Evolutionary conservation across 2,888 invertebrate genomes (phyloP).

Genomic region (Amiota minor): DNA sequence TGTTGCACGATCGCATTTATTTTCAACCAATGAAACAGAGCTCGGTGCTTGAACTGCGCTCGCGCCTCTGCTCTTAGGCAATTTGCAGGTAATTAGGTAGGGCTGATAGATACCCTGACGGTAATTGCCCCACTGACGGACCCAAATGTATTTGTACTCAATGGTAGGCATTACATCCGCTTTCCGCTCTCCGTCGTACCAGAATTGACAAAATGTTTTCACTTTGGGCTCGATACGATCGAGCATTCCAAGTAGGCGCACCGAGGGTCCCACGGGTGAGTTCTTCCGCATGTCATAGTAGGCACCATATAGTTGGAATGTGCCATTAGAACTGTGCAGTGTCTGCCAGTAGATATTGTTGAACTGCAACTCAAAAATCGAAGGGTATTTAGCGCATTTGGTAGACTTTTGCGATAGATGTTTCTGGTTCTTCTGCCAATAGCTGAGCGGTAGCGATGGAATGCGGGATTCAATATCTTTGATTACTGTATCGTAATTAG

Average conservation of each 20-base stretch:
- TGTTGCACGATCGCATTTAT: constrained; percentile 87
- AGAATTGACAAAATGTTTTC: constrained; percentile 88
- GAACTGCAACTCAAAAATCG: constrained; percentile 91
- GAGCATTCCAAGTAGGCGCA: constrained; percentile 90
- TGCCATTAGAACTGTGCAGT: constrained; percentile 85
- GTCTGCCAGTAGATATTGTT: constrained; percentile 96
- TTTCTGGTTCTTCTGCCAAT: constrained; percentile 88
- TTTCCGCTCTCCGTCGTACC: constrained; percentile 89
- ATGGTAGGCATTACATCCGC: constrained; percentile 87
- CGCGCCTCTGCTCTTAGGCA: constrained; percentile 81
- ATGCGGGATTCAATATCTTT: constrained; percentile 85
- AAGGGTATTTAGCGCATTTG: constrained; percentile 88
- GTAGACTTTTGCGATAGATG: constrained; percentile 76
- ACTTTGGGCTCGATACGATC: constrained; percentile 89
- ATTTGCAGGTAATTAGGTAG: constrained; percentile 89
- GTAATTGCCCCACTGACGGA: constrained; percentile 94
- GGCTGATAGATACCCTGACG: constrained; percentile 93
- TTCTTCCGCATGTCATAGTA: constrained; percentile 87
- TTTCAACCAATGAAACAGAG: constrained; percentile 89
- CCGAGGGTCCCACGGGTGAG: constrained; percentile 86
- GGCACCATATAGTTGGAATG: constrained; percentile 91
- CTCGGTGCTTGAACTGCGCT: constrained; percentile 77
- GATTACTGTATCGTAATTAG: constrained; percentile 82
- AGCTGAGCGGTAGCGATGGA: constrained; percentile 88
- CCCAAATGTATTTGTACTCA: constrained; percentile 96